phyloP scores from a whole-genome alignment of 2,888 invertebrate genomes.

The Thymelicus lineola region DNA sequence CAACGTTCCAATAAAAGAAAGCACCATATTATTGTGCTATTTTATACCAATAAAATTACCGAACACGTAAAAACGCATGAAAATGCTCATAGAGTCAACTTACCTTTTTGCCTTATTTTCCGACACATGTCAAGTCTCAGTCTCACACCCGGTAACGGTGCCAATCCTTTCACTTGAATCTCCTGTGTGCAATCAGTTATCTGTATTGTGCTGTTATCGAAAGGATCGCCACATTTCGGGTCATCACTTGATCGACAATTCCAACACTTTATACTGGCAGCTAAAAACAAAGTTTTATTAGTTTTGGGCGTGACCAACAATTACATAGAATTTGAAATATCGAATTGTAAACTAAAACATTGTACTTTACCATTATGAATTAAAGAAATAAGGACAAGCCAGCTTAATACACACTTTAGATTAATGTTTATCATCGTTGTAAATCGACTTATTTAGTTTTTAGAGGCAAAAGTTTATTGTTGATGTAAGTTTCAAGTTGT shows the following conservation, averaged over 20 bases:
- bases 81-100: neutral
- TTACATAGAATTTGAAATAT: neutral
- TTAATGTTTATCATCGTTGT: neutral
- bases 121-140: conserved; percentile 94
- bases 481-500: too few species aligned
- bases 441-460: neutral
- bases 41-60: too few species aligned
- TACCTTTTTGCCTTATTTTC: conserved; percentile 96
- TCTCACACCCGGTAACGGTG: conserved; percentile 88
- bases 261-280: conserved; percentile 93
- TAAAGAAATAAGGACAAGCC: conserved; percentile 1
- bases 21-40: too few species aligned
- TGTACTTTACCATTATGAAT: conserved; percentile 16
- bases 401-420: neutral
- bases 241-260: conserved; percentile 95
- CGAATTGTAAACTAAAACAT: neutral
- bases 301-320: conserved; percentile 63
- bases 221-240: conserved; percentile 96
- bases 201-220: conserved; percentile 94
- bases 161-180: conserved; percentile 84
- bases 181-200: conserved; percentile 93
- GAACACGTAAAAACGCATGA: too few species aligned
- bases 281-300: conserved; percentile 62
- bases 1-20: too few species aligned
- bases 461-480: too few species aligned